Evolutionary conservation across 2,888 invertebrate genomes (phyloP).

Genomic region (Chymomyza amoena): DNA sequence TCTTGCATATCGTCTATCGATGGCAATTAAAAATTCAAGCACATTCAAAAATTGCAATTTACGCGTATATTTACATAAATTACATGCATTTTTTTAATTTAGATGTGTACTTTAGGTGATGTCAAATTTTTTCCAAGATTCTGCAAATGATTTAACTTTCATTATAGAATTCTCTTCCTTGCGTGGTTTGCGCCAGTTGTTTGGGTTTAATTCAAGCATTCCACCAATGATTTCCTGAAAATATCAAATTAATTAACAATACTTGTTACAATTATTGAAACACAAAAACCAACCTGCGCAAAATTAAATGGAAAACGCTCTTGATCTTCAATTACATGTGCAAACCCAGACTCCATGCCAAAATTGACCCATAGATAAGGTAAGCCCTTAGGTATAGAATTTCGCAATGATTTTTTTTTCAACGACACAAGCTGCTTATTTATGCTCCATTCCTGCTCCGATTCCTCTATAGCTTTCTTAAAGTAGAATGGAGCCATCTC

Average conservation of each 20-base stretch:
- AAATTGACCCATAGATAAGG: slow-evolving; percentile 98
- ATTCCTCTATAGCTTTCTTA: slow-evolving; percentile 97
- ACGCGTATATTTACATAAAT: background rate
- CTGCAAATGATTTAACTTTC: slow-evolving; percentile 87
- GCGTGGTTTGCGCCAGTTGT: slow-evolving; percentile 90
- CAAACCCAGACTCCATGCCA: slow-evolving; percentile 94
- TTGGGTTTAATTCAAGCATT: slow-evolving; percentile 92
- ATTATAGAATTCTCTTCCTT: slow-evolving; percentile 80
- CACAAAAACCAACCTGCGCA: slow-evolving; percentile 84
- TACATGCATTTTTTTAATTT: background rate
- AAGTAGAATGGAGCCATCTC: slow-evolving; percentile 97
- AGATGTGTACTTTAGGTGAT: slow-evolving; percentile 70
- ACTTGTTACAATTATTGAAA: background rate
- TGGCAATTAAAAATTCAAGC: background rate
- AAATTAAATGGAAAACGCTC: slow-evolving; percentile 91
- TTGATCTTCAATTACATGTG: slow-evolving; percentile 98
- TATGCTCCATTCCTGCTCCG: slow-evolving; percentile 95
- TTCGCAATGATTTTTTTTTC: slow-evolving; percentile 84
- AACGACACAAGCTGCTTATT: slow-evolving; percentile 94
- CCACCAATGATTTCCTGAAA: slow-evolving; percentile 94
- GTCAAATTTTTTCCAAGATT: slow-evolving; percentile 86
- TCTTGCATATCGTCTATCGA: background rate
- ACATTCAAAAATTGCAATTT: background rate
- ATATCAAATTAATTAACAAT: slow-evolving; percentile 5
- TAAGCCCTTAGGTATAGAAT: slow-evolving; percentile 93